Conservation (phyloP, 2,113 vertebrate species). For the Hydrolagus affinis region DNA sequence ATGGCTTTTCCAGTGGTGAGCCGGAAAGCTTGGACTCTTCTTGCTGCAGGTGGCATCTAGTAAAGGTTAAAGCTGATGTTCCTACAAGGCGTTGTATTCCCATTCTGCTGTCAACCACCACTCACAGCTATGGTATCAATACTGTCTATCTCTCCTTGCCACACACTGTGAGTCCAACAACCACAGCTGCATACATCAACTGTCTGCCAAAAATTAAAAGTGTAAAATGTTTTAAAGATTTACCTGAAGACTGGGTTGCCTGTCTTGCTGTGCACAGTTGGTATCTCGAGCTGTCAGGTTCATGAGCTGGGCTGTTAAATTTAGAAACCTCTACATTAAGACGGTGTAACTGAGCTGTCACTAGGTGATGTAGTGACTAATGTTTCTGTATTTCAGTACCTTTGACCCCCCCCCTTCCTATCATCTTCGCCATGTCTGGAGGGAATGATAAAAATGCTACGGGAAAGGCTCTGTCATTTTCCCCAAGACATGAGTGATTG, state of each 20-base stretch:
- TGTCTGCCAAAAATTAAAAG: constrained; percentile 23
- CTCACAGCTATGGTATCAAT: not conserved
- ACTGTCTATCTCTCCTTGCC: not conserved
- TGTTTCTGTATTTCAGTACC: not conserved
- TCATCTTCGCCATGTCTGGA: not conserved
- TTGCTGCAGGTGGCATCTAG: constrained; percentile 12
- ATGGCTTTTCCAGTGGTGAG: not conserved
- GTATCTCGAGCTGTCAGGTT: constrained; percentile 23
- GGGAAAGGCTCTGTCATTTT: not conserved
- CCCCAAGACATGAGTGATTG: not conserved
- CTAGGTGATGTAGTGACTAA: too few species aligned
- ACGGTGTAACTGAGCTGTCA: too few species aligned
- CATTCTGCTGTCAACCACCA: constrained; percentile 6
- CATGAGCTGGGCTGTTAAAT: constrained; percentile 7
- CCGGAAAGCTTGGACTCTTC: not conserved
- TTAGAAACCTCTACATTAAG: not conserved
- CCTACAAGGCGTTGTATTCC: not conserved
- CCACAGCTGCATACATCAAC: constrained; percentile 4
- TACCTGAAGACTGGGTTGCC: constrained; percentile 4
- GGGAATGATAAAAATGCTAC: not conserved
- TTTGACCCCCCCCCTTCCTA: constrained; percentile 7
- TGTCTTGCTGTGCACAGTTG: constrained; percentile 19
- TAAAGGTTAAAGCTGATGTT: not conserved
- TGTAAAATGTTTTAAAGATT: not conserved
- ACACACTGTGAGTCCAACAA: not conserved